Percentiles rank a stretch among this genome's conserved stretches.
These are phyloP conservation scores for Mergus octosetaceus DNA, from an alignment of 2,797 vertebrate species.

Conservation along the genomic window DNA sequence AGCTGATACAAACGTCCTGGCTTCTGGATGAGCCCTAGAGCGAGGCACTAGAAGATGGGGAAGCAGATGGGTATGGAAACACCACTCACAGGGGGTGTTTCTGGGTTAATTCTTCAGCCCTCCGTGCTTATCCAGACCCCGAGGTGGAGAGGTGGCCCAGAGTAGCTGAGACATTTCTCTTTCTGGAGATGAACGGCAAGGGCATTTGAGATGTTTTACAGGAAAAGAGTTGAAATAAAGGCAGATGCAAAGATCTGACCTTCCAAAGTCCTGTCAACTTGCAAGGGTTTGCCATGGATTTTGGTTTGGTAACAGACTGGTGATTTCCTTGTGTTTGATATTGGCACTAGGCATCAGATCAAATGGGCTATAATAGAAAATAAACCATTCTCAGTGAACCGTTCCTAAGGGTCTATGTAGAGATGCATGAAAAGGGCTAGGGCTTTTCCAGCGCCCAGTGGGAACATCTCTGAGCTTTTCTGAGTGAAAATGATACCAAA, in stretches of 20 bases:
- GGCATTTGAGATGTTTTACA: not conserved
- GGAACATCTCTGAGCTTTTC: not conserved
- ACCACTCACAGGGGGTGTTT: not conserved
- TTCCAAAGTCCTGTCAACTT: not conserved
- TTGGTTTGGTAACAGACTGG: not conserved
- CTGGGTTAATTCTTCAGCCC: not conserved
- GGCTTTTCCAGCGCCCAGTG: not conserved
- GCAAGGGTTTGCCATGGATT: not conserved
- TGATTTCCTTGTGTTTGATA: not conserved
- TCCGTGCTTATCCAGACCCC: not conserved
- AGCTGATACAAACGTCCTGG: too few relatives aligned
- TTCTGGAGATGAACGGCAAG: not conserved
- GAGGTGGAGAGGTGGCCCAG: not conserved
- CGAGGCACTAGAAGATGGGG: not conserved
- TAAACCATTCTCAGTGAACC: not conserved
- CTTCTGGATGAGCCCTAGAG: too few relatives aligned
- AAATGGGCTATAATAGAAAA: not conserved
- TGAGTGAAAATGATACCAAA: not conserved
- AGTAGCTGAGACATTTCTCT: not conserved
- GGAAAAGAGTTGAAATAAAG: not conserved
- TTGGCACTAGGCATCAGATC: not conserved
- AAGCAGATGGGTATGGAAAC: not conserved
- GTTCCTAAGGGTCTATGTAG: not conserved
- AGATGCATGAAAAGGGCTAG: not conserved
- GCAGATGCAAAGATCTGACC: not conserved